A percentile compares a stretch with the other conserved stretches of the same genome.
phyloP scores from a whole-genome alignment of 37 sponge, comb jelly and placozoan species.

The Petrosia ficiformis region DNA sequence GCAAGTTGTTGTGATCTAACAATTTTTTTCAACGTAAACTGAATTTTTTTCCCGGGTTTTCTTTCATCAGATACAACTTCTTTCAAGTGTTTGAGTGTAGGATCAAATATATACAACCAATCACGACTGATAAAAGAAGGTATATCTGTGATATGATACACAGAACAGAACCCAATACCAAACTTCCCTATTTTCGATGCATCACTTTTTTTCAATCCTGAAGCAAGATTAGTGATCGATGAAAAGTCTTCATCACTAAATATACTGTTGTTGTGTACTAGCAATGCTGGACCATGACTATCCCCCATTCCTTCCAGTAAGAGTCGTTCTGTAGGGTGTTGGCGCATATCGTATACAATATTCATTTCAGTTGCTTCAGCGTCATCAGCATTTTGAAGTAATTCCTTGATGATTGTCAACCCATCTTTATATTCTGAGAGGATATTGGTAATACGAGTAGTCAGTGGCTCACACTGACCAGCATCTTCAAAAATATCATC shows the following conservation, averaged over 20 bases:
- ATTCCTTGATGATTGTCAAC: constrained; percentile 64
- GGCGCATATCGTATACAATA: constrained; percentile 55
- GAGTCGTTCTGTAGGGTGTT: constrained; percentile 20
- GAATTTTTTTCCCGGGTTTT: constrained; percentile 49
- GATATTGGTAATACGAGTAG: constrained; percentile 62
- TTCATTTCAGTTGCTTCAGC: constrained; percentile 72
- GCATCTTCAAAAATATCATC: constrained; percentile 60
- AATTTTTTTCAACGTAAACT: constrained; percentile 13
- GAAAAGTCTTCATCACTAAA: constrained; percentile 77
- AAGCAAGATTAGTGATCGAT: constrained; percentile 80
- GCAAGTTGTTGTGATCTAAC: constrained; percentile 29
- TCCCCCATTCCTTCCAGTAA: constrained; percentile 54
- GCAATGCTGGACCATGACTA: constrained; percentile 67
- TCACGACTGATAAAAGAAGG: constrained; percentile 60
- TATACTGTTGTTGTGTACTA: constrained; percentile 49
- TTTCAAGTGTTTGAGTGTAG: constrained; percentile 39
- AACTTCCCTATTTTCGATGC: constrained; percentile 81
- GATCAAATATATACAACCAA: constrained; percentile 62
- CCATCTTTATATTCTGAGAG: constrained; percentile 76
- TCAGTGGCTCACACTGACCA: constrained; percentile 67
- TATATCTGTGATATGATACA: constrained; percentile 58
- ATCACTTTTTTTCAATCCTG: constrained; percentile 59
- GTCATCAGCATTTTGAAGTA: constrained; percentile 88
- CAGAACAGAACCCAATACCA: constrained; percentile 79
- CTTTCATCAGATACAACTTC: constrained; percentile 21